Conservation (phyloP, 2,113 vertebrate species). For the Sclerurus mexicanus region DNA sequence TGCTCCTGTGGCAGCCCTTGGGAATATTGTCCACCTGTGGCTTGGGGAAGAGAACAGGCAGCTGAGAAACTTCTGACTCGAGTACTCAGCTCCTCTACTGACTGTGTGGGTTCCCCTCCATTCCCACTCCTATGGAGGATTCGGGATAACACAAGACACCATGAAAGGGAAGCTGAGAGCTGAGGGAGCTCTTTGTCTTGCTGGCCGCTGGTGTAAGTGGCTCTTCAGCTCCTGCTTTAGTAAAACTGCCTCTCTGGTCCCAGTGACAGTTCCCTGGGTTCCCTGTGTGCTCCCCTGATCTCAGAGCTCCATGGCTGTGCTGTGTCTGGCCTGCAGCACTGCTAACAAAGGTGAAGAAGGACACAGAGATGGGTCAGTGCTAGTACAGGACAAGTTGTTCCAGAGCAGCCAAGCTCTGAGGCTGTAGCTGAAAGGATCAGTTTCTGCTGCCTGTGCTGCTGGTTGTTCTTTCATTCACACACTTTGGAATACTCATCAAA, state of each 20-base stretch:
- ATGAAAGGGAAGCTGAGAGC: background rate
- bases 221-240: background rate
- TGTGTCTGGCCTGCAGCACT: background rate
- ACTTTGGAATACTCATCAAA: background rate
- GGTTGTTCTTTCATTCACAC: background rate
- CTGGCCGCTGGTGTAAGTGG: background rate
- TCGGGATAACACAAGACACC: background rate
- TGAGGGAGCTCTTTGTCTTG: background rate
- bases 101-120: background rate
- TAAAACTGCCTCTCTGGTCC: background rate
- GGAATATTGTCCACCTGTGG: accelerated
- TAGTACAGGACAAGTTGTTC: background rate
- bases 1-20: background rate
- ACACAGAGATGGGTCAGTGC: background rate
- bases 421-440: background rate
- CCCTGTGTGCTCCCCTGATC: background rate
- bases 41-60: background rate
- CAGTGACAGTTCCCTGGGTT: background rate
- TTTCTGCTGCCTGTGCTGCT: background rate
- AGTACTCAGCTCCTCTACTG: background rate
- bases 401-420: background rate
- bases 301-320: background rate
- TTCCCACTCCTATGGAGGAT: accelerated
- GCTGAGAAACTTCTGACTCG: background rate
- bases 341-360: no score